Percentiles rank a stretch among this genome's conserved stretches.
Conservation (phyloP, 2,888 invertebrate species). For the Hemaris fuciformis region DNA sequence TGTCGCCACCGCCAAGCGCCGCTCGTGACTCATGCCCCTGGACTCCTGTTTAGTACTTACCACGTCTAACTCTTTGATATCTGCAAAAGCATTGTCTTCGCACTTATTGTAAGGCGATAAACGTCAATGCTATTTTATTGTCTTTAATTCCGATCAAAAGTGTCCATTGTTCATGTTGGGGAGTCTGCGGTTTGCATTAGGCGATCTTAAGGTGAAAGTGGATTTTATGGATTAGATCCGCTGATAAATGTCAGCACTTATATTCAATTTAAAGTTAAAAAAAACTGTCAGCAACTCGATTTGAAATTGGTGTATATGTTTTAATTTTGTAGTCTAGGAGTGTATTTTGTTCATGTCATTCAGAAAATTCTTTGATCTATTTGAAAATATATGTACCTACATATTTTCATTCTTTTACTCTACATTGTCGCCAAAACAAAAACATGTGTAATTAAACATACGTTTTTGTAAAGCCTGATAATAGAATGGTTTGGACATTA, state of each 20-base stretch:
- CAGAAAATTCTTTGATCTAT: no score
- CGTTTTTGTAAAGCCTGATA: no score
- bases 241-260: neutral
- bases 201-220: neutral
- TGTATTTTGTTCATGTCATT: no score
- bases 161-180: neutral
- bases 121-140: constrained; percentile 66
- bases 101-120: constrained; percentile 70
- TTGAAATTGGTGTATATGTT: no score
- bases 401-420: no score
- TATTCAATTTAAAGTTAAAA: neutral
- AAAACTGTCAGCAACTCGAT: neutral
- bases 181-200: neutral
- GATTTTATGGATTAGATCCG: neutral
- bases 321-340: no score
- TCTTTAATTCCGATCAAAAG: constrained; percentile 37
- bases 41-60: constrained; percentile 58
- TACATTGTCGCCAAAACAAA: no score
- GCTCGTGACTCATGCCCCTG: constrained; percentile 72
- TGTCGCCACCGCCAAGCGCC: constrained; percentile 33
- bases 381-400: no score
- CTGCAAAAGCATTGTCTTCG: constrained; percentile 78
- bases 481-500: no score
- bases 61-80: constrained; percentile 37
- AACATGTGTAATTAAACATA: no score